Base-by-base conservation (phyloP, 2,113 vertebrate species). In the Chloroceryle aenea region DNA sequence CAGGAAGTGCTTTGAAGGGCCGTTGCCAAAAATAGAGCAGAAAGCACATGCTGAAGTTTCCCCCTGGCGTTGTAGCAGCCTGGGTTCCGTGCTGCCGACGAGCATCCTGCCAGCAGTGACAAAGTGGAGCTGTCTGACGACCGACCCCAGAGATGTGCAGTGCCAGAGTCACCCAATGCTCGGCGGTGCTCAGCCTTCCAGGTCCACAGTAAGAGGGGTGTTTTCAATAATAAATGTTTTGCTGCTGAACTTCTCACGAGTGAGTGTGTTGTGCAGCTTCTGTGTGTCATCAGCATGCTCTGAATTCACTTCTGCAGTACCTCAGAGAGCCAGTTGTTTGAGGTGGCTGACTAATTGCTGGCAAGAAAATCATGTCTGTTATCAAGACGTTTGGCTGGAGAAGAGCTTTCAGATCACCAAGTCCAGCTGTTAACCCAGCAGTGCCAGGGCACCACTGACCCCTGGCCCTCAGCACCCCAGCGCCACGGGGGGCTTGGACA, bases 151-250 rank as follows among this genome's bases (percentile, higher is more conserved):
- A 2, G 34, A 6, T 6, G 22, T 4, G 63, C 8, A 56, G 2
- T 4, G 25, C 0, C 76, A n/a, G 32, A 4, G 4, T 4, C 9
- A 1, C 48, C 11, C 0, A 18, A 1, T 1, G 21, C 2, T 1
- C 52, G 2, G 3, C 2, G 7, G 1, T 11, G 23, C 40, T 43
- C 22, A 15, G n/a, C 66, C 72, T 87, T 22, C 56, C 36, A 14
- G 5, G 2, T 14, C 16, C 34, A 27, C n/a, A 14, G 29, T 7
- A 5, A 4, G 6, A 42, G 9, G 45, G 45, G 4, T 45, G 15
- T 45, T 25, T 23, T 38, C 69, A 47, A 23, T 6, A 9, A n/a
- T 20, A 42, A 61, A 27, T 3, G 12, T 45, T 47, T 56, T 32
- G 2, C 75, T 48, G 52, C 67, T 12, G 30, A 61, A 7, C 23